Percentiles rank a stretch among this genome's conserved stretches.
Conservation (phyloP, 2,888 invertebrate genomes). For the Slavum lentiscoides region DNA sequence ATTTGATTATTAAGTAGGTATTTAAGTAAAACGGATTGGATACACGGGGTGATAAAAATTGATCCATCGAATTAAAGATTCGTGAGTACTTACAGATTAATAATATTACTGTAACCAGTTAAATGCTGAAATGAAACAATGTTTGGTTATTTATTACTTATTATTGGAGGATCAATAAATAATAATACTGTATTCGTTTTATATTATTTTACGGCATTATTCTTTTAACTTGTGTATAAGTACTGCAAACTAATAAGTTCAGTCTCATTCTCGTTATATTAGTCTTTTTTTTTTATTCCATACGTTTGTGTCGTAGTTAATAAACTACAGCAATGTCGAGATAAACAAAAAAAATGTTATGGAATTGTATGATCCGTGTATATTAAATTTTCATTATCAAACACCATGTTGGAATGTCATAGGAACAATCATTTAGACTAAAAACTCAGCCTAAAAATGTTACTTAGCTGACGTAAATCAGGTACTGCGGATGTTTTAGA, state of each 20-base stretch:
- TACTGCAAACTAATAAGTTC: slow-evolving; percentile 38
- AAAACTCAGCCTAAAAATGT: slow-evolving; percentile 1
- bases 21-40: neutral
- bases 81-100: neutral
- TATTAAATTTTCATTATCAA: slow-evolving; percentile 32
- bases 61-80: neutral
- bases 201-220: slow-evolving; percentile 8
- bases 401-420: slow-evolving; percentile 27
- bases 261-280: slow-evolving; percentile 49
- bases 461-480: slow-evolving; percentile 3
- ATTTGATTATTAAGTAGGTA: neutral
- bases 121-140: neutral
- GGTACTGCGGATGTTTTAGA: slow-evolving; percentile 27
- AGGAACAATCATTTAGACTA: slow-evolving; percentile 21
- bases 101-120: slow-evolving; percentile 2
- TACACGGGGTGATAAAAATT: neutral
- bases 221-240: slow-evolving; percentile 30
- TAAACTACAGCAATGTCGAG: neutral
- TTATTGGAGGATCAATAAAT: slow-evolving; percentile 7
- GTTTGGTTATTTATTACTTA: neutral
- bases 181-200: neutral
- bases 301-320: slow-evolving; percentile 29
- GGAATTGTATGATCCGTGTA: slow-evolving; percentile 8
- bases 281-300: slow-evolving; percentile 46
- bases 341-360: slow-evolving; percentile 9